Evolutionary conservation across 2,797 vertebrate genomes (phyloP).

Genomic region (Poeciliopsis turneri): DNA sequence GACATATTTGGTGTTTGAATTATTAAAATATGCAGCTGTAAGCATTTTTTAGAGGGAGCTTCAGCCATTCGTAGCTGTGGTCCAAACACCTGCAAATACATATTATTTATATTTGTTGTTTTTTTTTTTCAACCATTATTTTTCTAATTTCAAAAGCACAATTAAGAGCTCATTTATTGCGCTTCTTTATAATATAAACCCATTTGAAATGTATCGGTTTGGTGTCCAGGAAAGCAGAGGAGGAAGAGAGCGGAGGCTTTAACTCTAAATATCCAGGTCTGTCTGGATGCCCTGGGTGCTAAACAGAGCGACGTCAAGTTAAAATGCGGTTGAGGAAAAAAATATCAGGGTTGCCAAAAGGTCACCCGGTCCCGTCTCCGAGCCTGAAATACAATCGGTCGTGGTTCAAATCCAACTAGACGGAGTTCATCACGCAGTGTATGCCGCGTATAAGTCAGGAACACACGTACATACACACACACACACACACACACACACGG

Average conservation of each 20-base stretch:
- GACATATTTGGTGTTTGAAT: background rate
- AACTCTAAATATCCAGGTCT: background rate
- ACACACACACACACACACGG: conserved; percentile 26
- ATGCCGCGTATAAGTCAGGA: conserved; percentile 68
- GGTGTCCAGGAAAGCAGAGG: background rate
- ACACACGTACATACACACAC: conserved; percentile 14
- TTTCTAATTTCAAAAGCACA: background rate
- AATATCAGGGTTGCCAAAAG: conserved; percentile 46
- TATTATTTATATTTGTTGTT: background rate
- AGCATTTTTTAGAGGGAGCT: background rate
- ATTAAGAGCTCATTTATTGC: background rate
- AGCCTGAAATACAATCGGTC: conserved; percentile 76
- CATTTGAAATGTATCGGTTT: background rate
- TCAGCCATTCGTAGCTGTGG: too few relatives aligned
- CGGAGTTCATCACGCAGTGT: conserved; percentile 73
- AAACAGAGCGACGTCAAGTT: conserved; percentile 8
- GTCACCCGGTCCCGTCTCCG: conserved; percentile 50
- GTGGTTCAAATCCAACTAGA: conserved; percentile 83
- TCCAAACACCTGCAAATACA: too few relatives aligned
- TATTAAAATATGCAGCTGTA: background rate
- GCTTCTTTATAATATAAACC: background rate
- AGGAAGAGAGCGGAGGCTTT: background rate
- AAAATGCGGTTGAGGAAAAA: conserved; percentile 35
- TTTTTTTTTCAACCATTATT: background rate
- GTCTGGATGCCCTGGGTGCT: conserved; percentile 2